Evolutionary conservation across 1,140 invertebrate species (phyloP), one percentile per base, ranked within the genome.

Genomic region (Drusus annulatus): DNA sequence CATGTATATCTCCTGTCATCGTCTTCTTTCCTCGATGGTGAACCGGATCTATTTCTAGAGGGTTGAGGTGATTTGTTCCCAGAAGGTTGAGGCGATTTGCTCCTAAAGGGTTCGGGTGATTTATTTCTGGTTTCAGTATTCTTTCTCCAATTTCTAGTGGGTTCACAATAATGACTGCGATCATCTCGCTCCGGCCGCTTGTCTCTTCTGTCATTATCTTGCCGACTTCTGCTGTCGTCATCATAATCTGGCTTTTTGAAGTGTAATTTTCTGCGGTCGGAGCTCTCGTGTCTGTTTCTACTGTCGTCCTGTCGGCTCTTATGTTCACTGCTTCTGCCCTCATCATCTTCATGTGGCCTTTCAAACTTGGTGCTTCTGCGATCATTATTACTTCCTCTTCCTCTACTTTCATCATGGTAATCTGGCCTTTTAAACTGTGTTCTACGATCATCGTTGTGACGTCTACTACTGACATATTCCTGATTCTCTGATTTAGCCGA

Each of bases 341-440:
- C 84, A 69, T 86, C 86, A 84, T 87, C 84, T 60, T 86, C 85
- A 84, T 87, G 74, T 16, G 89, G 88, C 86, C 87, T 88, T 16
- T 87, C 83, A 76, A 15, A 17, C 15, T 76, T 63, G 28, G 25
- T 16, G 31, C 6, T 75, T 16, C 19, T 36, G 17, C 28, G 15
- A 5, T 21, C 25, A 31, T 19, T 15, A 45, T 65, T 54, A n/a
- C 63, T 58, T 15, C 65, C 6, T 31, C 8, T 28, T 31, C 80
- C 56, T 68, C 76, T 69, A 45, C 75, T 56, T 62, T 84, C 62
- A 63, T 85, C 82, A 78, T 87, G 84, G 31, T 88, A 84, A 45
- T 77, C 81, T 3, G 91, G 91, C 85, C 88, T 91, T 83, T 87
- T 87, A 81, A 92, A 94, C 83, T 88, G 86, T 83, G 36, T 51